Evolutionary conservation across 2,888 invertebrate species (phyloP), one percentile per base, ranked within the genome.

Genomic region (Sinhomidia bicolor): DNA sequence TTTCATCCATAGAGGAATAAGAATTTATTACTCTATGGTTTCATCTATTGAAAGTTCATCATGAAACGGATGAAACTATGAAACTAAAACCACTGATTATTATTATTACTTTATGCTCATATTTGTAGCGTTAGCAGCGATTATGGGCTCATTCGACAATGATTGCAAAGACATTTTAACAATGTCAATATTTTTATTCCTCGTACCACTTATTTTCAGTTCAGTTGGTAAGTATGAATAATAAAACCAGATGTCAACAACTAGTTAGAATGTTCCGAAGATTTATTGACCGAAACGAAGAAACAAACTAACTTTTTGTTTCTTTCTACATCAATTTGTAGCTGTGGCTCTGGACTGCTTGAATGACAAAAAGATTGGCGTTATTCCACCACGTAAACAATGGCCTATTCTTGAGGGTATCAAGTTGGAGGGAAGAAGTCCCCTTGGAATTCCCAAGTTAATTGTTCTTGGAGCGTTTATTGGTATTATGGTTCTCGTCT

Each of bases 361-460:
- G 29, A 62, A 76, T 3, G 84, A 85, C 47, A 76, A 20, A 5
- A 23, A 17, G 17, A 32, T 83, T 20, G 83, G 83, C 5, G 74
- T 83, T 4, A 14, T 14, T 9, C 83, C 83, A 47, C 41, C 47
- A 7, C 83, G 83, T 0, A 74, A 74, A 9, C 83, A 83, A n/a
- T 83, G 83, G 83, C 83, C 83, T 1, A 14, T 83, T 14, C 23
- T 83, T 6, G 83, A 83, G 57, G 29, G 54, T 2, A 20, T 83
- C 36, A 71, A 74, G 26, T 17, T 83, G n/a, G 57, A 74, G 10
- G 71, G 71, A 26, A 47, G 4, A 20, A 47, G 81, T 2, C 81
- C 81, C 0, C 47, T 44, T 20, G 44, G 29, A 2, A 4, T 44
- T 44, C 5, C 44, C 0, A 82, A 82, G n/a, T 68, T 47, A 68